A percentile compares a stretch with the other conserved stretches of the same genome.
phyloP scores from a whole-genome alignment of 2,113 vertebrate species.

The Vidua chalybeata region DNA sequence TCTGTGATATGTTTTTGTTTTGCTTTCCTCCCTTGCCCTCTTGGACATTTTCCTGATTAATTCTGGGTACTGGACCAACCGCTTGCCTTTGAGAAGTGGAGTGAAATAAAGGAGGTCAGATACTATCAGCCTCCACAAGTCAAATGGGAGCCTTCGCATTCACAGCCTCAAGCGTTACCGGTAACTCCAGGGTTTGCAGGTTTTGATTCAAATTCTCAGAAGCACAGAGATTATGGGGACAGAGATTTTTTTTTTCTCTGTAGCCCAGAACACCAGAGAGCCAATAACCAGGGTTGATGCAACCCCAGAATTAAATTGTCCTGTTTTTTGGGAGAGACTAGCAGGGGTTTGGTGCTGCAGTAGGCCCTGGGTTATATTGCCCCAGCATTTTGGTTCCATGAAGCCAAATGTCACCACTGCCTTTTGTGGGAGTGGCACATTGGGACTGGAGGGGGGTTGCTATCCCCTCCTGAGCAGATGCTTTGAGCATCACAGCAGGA shows the following conservation, averaged over 20 bases:
- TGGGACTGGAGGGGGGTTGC: neutral
- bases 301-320: neutral
- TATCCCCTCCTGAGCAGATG: neutral
- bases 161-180: neutral
- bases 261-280: neutral
- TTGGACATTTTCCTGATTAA: neutral
- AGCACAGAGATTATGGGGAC: neutral
- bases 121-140: neutral
- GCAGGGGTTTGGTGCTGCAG: neutral
- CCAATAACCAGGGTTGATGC: neutral
- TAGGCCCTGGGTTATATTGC: neutral
- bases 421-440: neutral
- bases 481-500: neutral
- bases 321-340: neutral
- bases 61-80: neutral
- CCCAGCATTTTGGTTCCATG: neutral
- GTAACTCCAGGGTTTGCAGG: neutral
- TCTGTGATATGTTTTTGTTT: neutral
- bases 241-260: neutral
- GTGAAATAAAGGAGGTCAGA: constrained; percentile 37
- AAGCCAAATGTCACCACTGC: neutral
- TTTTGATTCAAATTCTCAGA: constrained; percentile 13
- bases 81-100: neutral
- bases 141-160: neutral
- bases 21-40: neutral